Conservation (phyloP, 1,140 invertebrate genomes). For the Radopholus similis region DNA sequence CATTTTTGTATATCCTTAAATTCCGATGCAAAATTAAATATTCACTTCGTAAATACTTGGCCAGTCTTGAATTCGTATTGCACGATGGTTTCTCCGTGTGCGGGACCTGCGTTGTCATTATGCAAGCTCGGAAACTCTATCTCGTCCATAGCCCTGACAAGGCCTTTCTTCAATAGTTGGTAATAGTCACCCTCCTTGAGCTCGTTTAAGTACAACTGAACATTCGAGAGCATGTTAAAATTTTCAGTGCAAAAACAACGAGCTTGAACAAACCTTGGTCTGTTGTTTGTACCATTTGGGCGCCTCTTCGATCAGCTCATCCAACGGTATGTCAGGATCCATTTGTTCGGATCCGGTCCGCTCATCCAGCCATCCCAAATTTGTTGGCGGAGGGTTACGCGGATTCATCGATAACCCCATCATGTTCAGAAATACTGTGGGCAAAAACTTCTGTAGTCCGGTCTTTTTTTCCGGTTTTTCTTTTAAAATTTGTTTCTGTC, state of each 20-base stretch:
- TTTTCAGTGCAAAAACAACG: no score
- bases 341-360: slow-evolving; percentile 11
- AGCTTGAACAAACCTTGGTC: slow-evolving; percentile 8
- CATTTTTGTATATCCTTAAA: slow-evolving; percentile 31
- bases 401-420: no score
- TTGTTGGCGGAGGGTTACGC: slow-evolving; percentile 6
- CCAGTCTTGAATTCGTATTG: slow-evolving; percentile 42
- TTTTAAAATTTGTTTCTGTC: background rate
- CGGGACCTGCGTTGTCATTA: no score
- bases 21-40: background rate
- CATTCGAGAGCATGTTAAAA: no score
- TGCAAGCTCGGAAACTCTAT: no score
- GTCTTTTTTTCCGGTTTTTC: background rate
- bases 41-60: slow-evolving; percentile 18
- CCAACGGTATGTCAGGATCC: slow-evolving; percentile 26
- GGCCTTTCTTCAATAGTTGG: no score
- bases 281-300: slow-evolving; percentile 32
- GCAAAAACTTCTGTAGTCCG: no score
- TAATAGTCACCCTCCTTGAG: no score
- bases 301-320: slow-evolving; percentile 16
- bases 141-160: no score
- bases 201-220: no score
- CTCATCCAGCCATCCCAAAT: slow-evolving; percentile 14
- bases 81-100: slow-evolving; percentile 23
- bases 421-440: no score